phyloP scores from a whole-genome alignment of 2,797 vertebrate genomes.

The Smutsia gigantea region DNA sequence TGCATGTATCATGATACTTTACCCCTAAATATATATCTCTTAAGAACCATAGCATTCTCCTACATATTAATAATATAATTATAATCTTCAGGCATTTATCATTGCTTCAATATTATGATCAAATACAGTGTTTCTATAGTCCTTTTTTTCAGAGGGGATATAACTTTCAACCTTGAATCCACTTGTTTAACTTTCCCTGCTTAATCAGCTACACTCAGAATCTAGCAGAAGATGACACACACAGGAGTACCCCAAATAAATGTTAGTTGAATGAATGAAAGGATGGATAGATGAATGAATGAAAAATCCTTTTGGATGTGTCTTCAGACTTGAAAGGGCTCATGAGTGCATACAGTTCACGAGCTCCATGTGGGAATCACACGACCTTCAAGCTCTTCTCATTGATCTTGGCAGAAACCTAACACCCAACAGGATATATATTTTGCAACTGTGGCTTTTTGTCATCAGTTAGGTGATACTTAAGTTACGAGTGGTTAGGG shows the following conservation, averaged over 20 bases:
- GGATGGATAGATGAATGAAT: fast-evolving
- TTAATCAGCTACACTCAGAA: neutral
- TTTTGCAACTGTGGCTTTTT: neutral
- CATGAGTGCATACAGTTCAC: fast-evolving
- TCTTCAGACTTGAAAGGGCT: neutral
- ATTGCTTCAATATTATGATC: neutral
- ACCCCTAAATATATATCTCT: neutral
- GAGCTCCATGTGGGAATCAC: neutral
- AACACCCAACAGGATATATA: neutral
- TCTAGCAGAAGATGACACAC: neutral
- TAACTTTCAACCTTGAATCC: neutral
- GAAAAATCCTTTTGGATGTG: neutral
- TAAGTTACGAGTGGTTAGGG: neutral
- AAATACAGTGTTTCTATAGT: neutral
- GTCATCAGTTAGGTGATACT: neutral
- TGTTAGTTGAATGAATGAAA: neutral
- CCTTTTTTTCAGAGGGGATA: neutral
- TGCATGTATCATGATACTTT: neutral
- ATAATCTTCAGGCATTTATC: neutral
- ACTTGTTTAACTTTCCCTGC: neutral
- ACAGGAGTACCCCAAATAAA: neutral
- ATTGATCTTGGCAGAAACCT: neutral
- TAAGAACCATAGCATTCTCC: neutral
- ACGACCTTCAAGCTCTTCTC: neutral
- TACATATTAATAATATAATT: neutral